These are phyloP conservation scores for Syngnathus scovelli DNA, from an alignment of 2,113 vertebrate genomes.

Conservation along the genomic window DNA sequence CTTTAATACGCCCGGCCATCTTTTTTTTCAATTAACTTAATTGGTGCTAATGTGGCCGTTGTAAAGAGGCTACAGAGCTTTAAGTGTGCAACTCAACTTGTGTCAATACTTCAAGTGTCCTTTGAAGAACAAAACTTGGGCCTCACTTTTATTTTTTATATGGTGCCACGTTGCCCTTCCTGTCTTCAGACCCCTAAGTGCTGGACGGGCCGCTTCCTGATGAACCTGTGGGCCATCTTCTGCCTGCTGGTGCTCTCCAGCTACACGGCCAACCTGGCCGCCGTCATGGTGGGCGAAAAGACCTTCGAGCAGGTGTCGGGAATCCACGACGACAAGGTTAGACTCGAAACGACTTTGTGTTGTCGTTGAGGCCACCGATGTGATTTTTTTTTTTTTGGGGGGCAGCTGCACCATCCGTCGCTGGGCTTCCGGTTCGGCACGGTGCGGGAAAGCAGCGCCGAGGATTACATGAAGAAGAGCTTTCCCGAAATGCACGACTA, in stretches of 20 bases:
- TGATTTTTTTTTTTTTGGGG: not conserved
- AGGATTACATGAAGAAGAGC: slow-evolving; percentile 92
- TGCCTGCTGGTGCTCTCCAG: slow-evolving; percentile 96
- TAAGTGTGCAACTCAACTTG: not conserved
- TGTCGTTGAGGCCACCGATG: not conserved
- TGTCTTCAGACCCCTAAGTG: slow-evolving; percentile 82
- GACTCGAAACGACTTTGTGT: not conserved
- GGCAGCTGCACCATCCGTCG: slow-evolving; percentile 86
- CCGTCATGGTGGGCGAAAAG: slow-evolving; percentile 96
- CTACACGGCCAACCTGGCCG: slow-evolving; percentile 94
- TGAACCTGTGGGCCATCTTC: slow-evolving; percentile 99
- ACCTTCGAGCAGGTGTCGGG: slow-evolving; percentile 90
- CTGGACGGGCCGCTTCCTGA: slow-evolving; percentile 90
- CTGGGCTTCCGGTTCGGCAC: slow-evolving; percentile 88
- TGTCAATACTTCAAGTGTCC: slow-evolving; percentile 3
- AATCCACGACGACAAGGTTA: slow-evolving; percentile 93
- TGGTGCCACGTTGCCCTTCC: not conserved
- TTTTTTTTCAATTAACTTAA: slow-evolving; percentile 23
- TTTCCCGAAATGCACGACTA: slow-evolving; percentile 88
- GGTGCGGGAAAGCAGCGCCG: slow-evolving; percentile 90
- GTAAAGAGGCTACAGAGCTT: not conserved
- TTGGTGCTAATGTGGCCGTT: slow-evolving; percentile 13
- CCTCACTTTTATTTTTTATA: not conserved
- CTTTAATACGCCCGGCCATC: not conserved
- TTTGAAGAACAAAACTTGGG: not conserved